Base-by-base conservation (phyloP, 2,113 vertebrate genomes). In the Pluvialis apricaria region DNA sequence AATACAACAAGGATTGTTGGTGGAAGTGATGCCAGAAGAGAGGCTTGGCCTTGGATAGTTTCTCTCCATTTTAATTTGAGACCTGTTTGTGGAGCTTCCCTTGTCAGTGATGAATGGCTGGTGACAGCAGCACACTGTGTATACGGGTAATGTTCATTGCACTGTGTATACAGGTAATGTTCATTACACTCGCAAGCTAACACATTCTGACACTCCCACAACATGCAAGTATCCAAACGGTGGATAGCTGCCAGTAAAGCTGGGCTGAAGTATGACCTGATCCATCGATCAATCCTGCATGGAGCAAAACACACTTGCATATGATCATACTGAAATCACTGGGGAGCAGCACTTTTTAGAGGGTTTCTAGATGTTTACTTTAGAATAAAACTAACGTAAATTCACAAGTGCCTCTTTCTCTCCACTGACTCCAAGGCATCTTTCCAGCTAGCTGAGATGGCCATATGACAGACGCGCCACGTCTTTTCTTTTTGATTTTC, bases 121-220 rank as follows among this genome's bases (percentile, higher is more conserved):
- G 97, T 99, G 85, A 98, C 99, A 3, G 99, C 99, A 1, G 99
- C 99, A 11, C 99, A 99, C 97, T 99, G 99, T 7, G 98, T 99
- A 11, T 99, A 99, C 6, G 99, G 99, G 99, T 99, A 96, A 98
- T 72, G 81, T 60, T 28, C 21, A 26, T 0, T 62, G 38, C 47
- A 54, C 97, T 99, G 99, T 7, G 98, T 99, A 11, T 99, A 99
- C 6, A 98, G 99, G 99, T 99, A 96, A 98, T 72, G 81, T 60
- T 28, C 21, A 26, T 0, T 62, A n/a, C 47, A 54, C 75, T 87
- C 60, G 32, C 19, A 44, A 83, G 42, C 61, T 31, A 40, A 72
- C 5, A 22, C 40, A 38, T 57, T 28, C 54, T 62, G 52, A 68
- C 21, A 22, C 38, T 36, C 4, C 18, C 51, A 49, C 34, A 54